Evolutionary conservation across 2,113 vertebrate species (phyloP).

Genomic region (Pelodiscus sinensis): DNA sequence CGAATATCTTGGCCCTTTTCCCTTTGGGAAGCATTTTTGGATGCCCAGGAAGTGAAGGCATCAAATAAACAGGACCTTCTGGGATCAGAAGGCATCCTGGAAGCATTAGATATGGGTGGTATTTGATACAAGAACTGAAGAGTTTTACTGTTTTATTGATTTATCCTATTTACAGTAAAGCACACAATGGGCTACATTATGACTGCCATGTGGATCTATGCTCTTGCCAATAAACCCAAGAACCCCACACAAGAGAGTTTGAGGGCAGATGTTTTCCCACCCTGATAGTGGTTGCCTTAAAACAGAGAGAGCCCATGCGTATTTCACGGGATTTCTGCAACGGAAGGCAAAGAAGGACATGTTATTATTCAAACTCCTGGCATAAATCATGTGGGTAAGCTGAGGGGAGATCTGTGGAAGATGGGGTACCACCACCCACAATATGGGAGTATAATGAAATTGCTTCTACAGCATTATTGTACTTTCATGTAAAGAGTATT

Average conservation of each 20-base stretch:
- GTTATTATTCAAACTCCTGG: not conserved
- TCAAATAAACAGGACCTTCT: conserved; percentile 54
- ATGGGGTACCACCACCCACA: conserved; percentile 42
- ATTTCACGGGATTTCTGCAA: not conserved
- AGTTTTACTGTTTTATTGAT: conserved; percentile 19
- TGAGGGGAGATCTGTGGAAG: not conserved
- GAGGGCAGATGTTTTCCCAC: conserved; percentile 68
- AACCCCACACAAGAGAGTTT: not conserved
- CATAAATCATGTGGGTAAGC: not conserved
- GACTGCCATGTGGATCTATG: conserved; percentile 7
- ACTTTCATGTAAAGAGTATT: not conserved
- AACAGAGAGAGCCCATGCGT: not conserved
- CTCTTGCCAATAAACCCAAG: conserved; percentile 47
- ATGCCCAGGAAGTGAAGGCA: not conserved
- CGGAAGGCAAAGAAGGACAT: not conserved
- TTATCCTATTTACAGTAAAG: conserved; percentile 6
- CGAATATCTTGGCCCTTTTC: conserved; percentile 43
- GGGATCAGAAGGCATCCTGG: conserved; percentile 68
- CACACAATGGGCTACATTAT: conserved; percentile 57
- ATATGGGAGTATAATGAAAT: fast-evolving
- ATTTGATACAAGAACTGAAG: conserved; percentile 65
- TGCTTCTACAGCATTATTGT: not conserved
- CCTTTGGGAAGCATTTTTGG: conserved; percentile 45
- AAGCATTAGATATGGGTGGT: conserved; percentile 70
- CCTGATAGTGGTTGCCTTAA: not conserved